These are phyloP conservation scores for Rambutsinella grinnellia DNA, from an alignment of 2,888 invertebrate species.

Conservation along the genomic window DNA sequence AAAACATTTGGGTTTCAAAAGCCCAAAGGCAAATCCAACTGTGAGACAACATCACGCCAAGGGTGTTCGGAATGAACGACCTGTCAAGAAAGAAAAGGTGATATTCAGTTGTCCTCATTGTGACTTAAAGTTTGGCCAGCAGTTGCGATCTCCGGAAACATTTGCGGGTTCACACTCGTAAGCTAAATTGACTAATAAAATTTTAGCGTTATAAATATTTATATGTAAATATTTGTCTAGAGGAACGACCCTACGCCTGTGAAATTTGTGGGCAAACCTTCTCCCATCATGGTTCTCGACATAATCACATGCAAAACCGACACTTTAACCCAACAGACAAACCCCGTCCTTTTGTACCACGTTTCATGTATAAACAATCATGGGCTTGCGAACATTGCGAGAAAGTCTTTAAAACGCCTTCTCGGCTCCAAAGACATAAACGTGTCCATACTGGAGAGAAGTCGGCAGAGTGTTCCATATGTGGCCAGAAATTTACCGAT, in stretches of 20 bases:
- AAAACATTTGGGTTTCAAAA: conserved; percentile 9
- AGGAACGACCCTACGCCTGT: neutral
- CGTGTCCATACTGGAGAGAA: conserved; percentile 27
- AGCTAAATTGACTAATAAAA: too few species aligned
- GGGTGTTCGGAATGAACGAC: conserved; percentile 11
- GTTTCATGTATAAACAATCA: neutral
- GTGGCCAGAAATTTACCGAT: neutral
- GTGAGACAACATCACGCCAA: neutral
- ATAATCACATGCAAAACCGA: neutral
- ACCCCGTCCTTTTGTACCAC: neutral
- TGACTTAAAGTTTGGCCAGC: conserved; percentile 7
- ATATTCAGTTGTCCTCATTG: conserved; percentile 19
- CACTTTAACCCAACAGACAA: neutral
- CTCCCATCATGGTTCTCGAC: neutral
- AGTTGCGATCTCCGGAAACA: neutral
- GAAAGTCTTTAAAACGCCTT: conserved; percentile 1
- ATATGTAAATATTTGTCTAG: too few species aligned
- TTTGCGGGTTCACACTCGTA: conserved; percentile 9
- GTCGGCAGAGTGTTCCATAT: neutral
- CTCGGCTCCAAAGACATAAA: neutral
- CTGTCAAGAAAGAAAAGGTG: too few species aligned
- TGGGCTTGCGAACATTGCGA: too few species aligned
- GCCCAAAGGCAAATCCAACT: neutral
- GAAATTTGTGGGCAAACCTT: conserved; percentile 3
- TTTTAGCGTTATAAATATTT: too few species aligned